phyloP scores from a whole-genome alignment of 2,888 invertebrate genomes.

The Drosophila longiperda region DNA sequence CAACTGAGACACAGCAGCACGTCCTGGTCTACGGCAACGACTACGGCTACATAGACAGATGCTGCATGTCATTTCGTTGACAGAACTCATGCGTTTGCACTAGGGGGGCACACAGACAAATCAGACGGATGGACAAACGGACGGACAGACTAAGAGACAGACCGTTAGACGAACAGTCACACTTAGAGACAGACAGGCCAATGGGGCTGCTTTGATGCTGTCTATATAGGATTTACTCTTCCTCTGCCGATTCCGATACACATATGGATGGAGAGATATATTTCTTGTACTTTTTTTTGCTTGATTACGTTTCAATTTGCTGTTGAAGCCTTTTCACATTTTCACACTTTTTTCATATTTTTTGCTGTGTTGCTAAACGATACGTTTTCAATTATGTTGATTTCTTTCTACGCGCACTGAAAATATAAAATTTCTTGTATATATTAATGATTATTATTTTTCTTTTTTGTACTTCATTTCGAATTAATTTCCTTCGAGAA shows the following conservation, averaged over 20 bases:
- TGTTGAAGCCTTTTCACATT: slow-evolving; percentile 38
- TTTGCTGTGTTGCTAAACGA: slow-evolving; percentile 2
- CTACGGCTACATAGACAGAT: slow-evolving; percentile 73
- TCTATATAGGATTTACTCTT: slow-evolving; percentile 44
- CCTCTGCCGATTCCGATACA: slow-evolving; percentile 17
- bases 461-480: slow-evolving; percentile 40
- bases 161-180: slow-evolving; percentile 26
- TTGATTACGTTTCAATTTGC: slow-evolving; percentile 75
- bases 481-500: slow-evolving; percentile 25
- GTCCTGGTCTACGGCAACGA: slow-evolving; percentile 64
- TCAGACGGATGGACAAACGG: slow-evolving; percentile 17
- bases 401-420: slow-evolving; percentile 39
- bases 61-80: slow-evolving; percentile 80
- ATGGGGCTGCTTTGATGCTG: slow-evolving; percentile 54
- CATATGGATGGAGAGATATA: slow-evolving; percentile 15
- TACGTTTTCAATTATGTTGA: slow-evolving; percentile 12
- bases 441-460: background rate
- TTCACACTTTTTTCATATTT: slow-evolving; percentile 37
- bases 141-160: slow-evolving; percentile 17
- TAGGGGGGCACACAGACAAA: slow-evolving; percentile 36
- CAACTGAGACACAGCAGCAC: slow-evolving; percentile 72
- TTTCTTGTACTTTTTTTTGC: slow-evolving; percentile 48
- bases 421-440: slow-evolving; percentile 17
- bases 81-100: slow-evolving; percentile 71
- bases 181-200: slow-evolving; percentile 32